Conservation (phyloP, 2,888 invertebrate species). For the Thumatha senex region DNA sequence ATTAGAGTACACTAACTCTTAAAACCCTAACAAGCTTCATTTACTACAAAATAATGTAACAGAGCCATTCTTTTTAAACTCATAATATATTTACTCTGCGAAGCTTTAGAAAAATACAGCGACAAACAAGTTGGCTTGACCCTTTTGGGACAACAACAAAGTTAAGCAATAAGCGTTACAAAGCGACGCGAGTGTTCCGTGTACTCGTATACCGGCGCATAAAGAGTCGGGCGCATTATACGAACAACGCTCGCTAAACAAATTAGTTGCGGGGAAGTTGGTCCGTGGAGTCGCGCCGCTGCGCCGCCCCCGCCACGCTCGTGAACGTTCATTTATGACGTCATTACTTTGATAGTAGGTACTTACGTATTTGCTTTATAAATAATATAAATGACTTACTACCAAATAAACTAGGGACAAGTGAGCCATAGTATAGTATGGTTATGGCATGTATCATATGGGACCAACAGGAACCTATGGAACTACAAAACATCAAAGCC, state of each 20-base stretch:
- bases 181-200: constrained; percentile 8
- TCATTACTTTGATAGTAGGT: neutral
- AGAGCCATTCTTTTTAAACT: neutral
- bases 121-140: constrained; percentile 11
- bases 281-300: neutral
- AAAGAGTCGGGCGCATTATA: constrained; percentile 12
- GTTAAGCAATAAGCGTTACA: constrained; percentile 32
- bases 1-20: too few relatives aligned
- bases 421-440: too few relatives aligned
- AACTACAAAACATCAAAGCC: too few relatives aligned
- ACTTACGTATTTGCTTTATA: neutral
- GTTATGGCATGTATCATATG: too few relatives aligned
- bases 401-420: too few relatives aligned
- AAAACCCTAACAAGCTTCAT: too few relatives aligned
- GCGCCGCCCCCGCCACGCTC: neutral
- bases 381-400: too few relatives aligned
- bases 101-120: constrained; percentile 9
- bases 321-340: neutral
- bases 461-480: too few relatives aligned
- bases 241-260: constrained; percentile 25
- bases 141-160: constrained; percentile 22
- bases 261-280: constrained; percentile 29
- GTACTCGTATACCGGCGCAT: neutral
- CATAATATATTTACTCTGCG: neutral
- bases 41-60: neutral